These are phyloP conservation scores for Lordiphosa clarofinis DNA, from an alignment of 1,140 invertebrate species.

Conservation along the genomic window DNA sequence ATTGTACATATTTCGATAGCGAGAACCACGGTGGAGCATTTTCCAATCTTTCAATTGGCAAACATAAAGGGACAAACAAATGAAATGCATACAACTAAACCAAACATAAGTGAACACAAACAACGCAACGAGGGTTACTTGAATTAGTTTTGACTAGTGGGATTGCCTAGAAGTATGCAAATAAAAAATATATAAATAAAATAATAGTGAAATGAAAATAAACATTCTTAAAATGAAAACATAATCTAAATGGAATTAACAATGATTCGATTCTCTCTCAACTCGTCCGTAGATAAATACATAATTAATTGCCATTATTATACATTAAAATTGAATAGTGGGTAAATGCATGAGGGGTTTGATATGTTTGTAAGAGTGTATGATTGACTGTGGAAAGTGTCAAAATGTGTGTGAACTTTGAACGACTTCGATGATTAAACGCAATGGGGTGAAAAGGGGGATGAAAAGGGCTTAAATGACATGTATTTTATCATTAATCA, in stretches of 20 bases:
- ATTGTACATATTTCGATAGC: conserved; percentile 3
- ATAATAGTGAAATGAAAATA: conserved; percentile 23
- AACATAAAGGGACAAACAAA: conserved; percentile 50
- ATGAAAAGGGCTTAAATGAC: conserved; percentile 55
- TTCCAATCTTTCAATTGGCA: conserved; percentile 20
- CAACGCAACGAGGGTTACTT: conserved; percentile 56
- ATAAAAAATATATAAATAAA: conserved; percentile 30
- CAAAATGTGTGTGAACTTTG: conserved; percentile 25
- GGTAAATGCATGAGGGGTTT: conserved; percentile 41
- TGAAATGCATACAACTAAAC: conserved; percentile 43
- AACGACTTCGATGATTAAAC: conserved; percentile 42
- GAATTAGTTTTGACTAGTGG: conserved; percentile 79
- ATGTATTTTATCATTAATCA: conserved; percentile 74
- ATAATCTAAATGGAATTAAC: conserved; percentile 2
- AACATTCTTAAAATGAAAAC: conserved; percentile 18
- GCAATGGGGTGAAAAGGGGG: conserved; percentile 39
- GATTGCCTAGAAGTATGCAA: conserved; percentile 76
- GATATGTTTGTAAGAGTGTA: conserved; percentile 40
- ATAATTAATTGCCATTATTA: conserved; percentile 17
- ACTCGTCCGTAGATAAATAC: conserved; percentile 10
- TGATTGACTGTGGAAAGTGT: conserved; percentile 53
- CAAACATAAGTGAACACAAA: conserved; percentile 61
- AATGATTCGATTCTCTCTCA: neutral
- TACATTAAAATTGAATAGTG: neutral
- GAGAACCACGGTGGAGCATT: conserved; percentile 19